Base-by-base conservation (phyloP, 1,140 invertebrate genomes). In the Heliconius congener region DNA sequence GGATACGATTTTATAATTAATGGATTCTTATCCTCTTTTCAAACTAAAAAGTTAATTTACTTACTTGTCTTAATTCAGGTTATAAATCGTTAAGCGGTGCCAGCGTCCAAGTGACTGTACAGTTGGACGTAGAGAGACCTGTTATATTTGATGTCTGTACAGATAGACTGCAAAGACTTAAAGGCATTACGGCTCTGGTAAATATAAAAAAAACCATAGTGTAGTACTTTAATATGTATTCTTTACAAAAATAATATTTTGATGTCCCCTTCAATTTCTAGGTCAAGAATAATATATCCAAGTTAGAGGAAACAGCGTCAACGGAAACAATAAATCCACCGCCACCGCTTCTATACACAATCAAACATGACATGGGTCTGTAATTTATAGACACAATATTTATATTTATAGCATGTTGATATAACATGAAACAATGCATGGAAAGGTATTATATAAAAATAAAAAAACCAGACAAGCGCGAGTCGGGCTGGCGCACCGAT, bases 121-220 rank as follows among this genome's bases (percentile, higher is more conserved):
- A 84, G 4, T 6, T 93, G 16, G 91, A 93, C 60, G 73, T 93
- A 27, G 92, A 93, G 42, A 83, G 91, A 11, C 92, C 92, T 0
- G 74, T 93, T 1, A 76, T 86, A 11, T 19, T 91, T 3, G 86
- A 91, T 19, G 77, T 93, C 0, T 88, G 79, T 18, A 79, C 77
- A 0, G 90, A 92, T 18, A 86, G 84, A 19, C 18, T 92, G 8
- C 74, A 52, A 30, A 81, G 91, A 1, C 23, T 92, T 1, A 87
- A 82, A 46, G 79, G 73, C 5, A 92, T 90, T 5, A 23, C 77
- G 3, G 70, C 60, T 66, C 71, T 92, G 78, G 91, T 93, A 81
- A 87, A 79, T 84, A 73, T 71, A 46, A 66, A 66, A 66, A 30
- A 66, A 30, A 2, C 3, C 8, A 9, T 57, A 23, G 8, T 23